A percentile compares a stretch with the other conserved stretches of the same genome.
Conservation (phyloP, 2,888 invertebrate species). For the Cenopis cana region DNA sequence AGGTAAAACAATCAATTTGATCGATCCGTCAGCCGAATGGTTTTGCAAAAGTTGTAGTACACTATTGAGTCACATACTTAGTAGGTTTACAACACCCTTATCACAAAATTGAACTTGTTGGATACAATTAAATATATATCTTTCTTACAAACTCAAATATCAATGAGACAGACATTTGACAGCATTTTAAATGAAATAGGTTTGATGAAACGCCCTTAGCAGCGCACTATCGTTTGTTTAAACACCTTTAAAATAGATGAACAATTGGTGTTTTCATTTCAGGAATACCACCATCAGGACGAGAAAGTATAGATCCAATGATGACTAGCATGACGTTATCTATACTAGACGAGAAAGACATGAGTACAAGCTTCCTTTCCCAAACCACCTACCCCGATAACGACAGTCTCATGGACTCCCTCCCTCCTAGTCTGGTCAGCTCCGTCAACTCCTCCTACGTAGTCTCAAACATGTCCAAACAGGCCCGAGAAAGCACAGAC, state of each 20-base stretch:
- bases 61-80: too few relatives aligned
- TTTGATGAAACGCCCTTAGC: too few relatives aligned
- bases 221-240: too few relatives aligned
- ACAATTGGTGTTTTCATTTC: conserved; percentile 45
- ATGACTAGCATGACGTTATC: conserved; percentile 82
- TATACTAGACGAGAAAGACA: conserved; percentile 81
- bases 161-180: too few relatives aligned
- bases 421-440: conserved; percentile 77
- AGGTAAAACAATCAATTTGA: too few relatives aligned
- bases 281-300: conserved; percentile 68
- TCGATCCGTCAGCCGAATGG: too few relatives aligned
- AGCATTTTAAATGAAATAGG: too few relatives aligned
- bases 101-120: too few relatives aligned
- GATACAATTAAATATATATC: too few relatives aligned
- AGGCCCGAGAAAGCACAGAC: conserved; percentile 64
- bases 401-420: conserved; percentile 77
- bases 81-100: too few relatives aligned
- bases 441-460: conserved; percentile 79
- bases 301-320: conserved; percentile 79
- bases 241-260: conserved; percentile 2
- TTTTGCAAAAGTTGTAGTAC: too few relatives aligned
- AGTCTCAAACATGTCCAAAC: conserved; percentile 66
- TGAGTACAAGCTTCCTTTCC: conserved; percentile 82
- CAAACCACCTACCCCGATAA: conserved; percentile 80
- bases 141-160: too few relatives aligned